Percentiles rank a stretch among this genome's conserved stretches.
phyloP scores from a whole-genome alignment of 1,140 invertebrate species.

The Pygmarrhopalites habei region DNA sequence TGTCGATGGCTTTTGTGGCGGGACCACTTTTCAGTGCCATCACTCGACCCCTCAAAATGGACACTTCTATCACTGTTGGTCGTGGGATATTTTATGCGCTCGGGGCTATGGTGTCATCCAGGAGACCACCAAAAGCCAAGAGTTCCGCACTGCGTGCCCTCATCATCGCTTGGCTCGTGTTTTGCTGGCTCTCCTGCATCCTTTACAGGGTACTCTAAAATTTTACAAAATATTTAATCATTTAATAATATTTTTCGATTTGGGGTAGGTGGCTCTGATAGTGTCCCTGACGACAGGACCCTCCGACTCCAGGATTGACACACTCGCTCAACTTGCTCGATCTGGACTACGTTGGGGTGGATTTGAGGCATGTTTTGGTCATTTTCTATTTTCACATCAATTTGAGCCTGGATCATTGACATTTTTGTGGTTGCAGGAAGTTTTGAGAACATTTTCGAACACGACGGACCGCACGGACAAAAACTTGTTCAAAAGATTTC shows the following conservation, averaged over 20 bases:
- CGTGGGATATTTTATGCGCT: slow-evolving; percentile 37
- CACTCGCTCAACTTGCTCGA: slow-evolving; percentile 15
- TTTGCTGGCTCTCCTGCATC: slow-evolving; percentile 35
- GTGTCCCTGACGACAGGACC: slow-evolving; percentile 36
- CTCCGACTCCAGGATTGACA: slow-evolving; percentile 30
- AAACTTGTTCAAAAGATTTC: slow-evolving; percentile 29
- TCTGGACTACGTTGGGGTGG: slow-evolving; percentile 35
- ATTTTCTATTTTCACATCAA: not conserved
- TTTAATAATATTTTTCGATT: not conserved
- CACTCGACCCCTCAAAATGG: slow-evolving; percentile 30
- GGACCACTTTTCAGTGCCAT: slow-evolving; percentile 33
- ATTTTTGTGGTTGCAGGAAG: slow-evolving; percentile 21
- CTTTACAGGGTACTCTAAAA: slow-evolving; percentile 24
- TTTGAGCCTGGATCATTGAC: not conserved
- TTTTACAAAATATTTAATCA: not conserved
- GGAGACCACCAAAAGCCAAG: slow-evolving; percentile 33
- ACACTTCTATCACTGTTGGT: slow-evolving; percentile 29
- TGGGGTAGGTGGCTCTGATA: slow-evolving; percentile 31
- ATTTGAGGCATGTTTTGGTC: slow-evolving; percentile 13
- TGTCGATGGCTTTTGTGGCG: slow-evolving; percentile 35
- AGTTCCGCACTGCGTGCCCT: slow-evolving; percentile 30
- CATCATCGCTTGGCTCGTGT: slow-evolving; percentile 36
- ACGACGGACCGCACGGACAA: slow-evolving; percentile 20
- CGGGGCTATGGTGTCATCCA: slow-evolving; percentile 30
- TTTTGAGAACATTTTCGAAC: slow-evolving; percentile 29